Evolutionary conservation across 2,888 invertebrate species (phyloP), one percentile per base, ranked within the genome.

Genomic region (Cephus nigrinus): DNA sequence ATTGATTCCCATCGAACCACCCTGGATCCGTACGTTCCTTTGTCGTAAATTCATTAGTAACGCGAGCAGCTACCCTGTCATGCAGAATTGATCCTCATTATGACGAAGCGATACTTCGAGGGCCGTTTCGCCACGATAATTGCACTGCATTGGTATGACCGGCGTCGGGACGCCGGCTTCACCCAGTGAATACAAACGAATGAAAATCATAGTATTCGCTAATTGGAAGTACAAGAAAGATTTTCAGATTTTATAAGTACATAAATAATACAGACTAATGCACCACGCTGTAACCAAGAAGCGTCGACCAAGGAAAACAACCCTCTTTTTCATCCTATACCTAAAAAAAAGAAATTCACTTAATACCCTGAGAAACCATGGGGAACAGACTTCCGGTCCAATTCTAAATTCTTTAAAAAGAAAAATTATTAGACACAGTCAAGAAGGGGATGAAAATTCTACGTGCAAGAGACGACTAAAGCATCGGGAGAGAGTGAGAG

Each of bases 1-100:
- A 90, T 89, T 87, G 88, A 90, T 90, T 90, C 86, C 85, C 87
- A 33, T 35, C 33, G 35, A 75, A 78, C 23, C 55, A 55, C 9
- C 55, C 55, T 55, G 55, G 55, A 23, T 35, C 32, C 74, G 12
- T 73, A 5, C n/a, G 34, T 35, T 35, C 34, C 74, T 73, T 30
- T 73, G 34, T 30, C 84, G 84, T 84, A 85, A 87, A 88, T 87
- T 88, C 86, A 86, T 86, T 86, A 87, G 86, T 81, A 23, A 9
- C 82, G 83, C 80, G 83, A 84, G 83, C 55, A 55, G 55, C 55
- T 55, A 55, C 55, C 55, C 55, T 55, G 55, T 23, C 55, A 55
- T 55, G 9, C 55, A 23, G 23, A 55, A 55, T 55, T 55, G 55
- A 55, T 55, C 55, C 55, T 55, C 55, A 55, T 55, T 55, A 55